phyloP scores from a whole-genome alignment of 2,797 vertebrate genomes.

The Amblyopsis hoosieri region DNA sequence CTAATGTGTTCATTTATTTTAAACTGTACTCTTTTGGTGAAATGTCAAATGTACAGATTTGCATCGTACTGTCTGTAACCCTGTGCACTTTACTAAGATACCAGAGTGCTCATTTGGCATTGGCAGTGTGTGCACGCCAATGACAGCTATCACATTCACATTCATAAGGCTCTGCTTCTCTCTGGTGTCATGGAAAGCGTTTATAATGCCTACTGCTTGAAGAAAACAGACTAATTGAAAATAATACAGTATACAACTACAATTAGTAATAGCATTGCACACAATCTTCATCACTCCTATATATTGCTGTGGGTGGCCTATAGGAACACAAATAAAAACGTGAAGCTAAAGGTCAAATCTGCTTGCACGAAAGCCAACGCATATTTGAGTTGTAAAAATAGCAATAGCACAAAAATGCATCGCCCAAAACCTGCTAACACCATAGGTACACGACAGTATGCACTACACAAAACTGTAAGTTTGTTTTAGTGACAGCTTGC shows the following conservation, averaged over 20 bases:
- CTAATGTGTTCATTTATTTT: background rate
- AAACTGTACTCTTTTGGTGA: conserved; percentile 10
- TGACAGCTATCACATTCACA: conserved; percentile 12
- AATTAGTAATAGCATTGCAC: background rate
- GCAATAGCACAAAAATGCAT: too few relatives aligned
- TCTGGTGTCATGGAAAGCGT: too few relatives aligned
- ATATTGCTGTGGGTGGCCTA: background rate
- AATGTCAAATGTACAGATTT: conserved; percentile 71
- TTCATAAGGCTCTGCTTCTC: background rate
- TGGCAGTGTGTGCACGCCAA: conserved; percentile 4
- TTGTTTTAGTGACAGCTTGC: background rate
- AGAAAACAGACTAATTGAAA: too few relatives aligned
- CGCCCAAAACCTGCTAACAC: too few relatives aligned
- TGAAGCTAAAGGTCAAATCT: background rate
- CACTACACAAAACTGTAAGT: too few relatives aligned
- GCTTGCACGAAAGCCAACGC: background rate
- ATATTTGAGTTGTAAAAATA: too few relatives aligned
- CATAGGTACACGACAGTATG: too few relatives aligned
- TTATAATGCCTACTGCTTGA: too few relatives aligned
- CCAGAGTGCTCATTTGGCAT: conserved; percentile 45
- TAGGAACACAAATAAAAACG: background rate
- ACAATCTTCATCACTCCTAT: background rate
- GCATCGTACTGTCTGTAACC: conserved; percentile 18
- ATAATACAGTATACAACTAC: too few relatives aligned
- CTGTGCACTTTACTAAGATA: conserved; percentile 41